Percentiles rank a stretch among this genome's conserved stretches.
phyloP scores from a whole-genome alignment of 2,888 invertebrate genomes.

The Lasioglossum zephyrum region DNA sequence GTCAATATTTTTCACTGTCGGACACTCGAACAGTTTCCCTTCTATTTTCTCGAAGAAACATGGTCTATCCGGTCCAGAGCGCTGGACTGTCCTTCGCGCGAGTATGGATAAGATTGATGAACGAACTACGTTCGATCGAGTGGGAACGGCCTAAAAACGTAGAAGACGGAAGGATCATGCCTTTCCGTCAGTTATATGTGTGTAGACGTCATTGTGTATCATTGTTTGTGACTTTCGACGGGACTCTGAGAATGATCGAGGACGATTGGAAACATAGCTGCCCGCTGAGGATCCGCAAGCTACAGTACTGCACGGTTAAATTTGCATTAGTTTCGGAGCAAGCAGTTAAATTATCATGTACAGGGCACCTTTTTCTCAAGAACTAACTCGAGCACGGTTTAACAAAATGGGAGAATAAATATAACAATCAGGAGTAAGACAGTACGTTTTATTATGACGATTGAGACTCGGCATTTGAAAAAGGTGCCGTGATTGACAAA shows the following conservation, averaged over 20 bases:
- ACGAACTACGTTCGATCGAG: conserved; percentile 68
- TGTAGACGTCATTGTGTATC: conserved; percentile 27
- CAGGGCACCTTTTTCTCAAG: too few species aligned
- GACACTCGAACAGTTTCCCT: background rate
- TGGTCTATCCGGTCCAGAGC: background rate
- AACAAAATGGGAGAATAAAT: too few species aligned
- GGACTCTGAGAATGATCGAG: conserved; percentile 11
- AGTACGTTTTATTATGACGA: too few species aligned
- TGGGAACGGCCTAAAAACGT: conserved; percentile 79
- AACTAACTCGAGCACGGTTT: too few species aligned
- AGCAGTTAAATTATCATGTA: too few species aligned
- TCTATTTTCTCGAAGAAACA: background rate
- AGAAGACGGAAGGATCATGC: conserved; percentile 41
- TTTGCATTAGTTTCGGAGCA: background rate
- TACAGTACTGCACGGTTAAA: conserved; percentile 13
- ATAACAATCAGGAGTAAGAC: too few species aligned
- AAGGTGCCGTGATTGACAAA: too few species aligned
- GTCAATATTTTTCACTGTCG: background rate
- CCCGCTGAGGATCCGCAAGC: background rate
- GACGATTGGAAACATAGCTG: conserved; percentile 13
- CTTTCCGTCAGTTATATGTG: conserved; percentile 45
- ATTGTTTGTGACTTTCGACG: conserved; percentile 9
- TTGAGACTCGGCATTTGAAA: too few species aligned
- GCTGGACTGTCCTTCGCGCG: background rate
- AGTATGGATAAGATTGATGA: conserved; percentile 36